These are phyloP conservation scores for Hypocryptadius cinnamomeus DNA, from an alignment of 2,113 vertebrate genomes.

Conservation along the genomic window DNA sequence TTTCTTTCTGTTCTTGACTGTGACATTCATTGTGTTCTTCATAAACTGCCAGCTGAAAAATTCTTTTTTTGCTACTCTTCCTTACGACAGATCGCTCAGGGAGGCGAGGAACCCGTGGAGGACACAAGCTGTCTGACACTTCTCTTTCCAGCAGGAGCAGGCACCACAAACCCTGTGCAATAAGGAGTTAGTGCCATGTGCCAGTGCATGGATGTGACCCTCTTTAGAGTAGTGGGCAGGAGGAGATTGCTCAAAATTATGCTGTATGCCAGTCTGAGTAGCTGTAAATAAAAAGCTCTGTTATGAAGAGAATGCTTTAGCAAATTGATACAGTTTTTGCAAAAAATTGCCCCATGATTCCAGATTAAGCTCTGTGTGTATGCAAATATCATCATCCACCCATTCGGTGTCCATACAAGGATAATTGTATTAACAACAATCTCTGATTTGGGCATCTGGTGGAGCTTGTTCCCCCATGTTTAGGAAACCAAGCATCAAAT, in stretches of 20 bases:
- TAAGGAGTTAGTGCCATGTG: not conserved
- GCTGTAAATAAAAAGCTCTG: slow-evolving; percentile 49
- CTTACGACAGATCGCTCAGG: slow-evolving; percentile 93
- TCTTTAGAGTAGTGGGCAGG: not conserved
- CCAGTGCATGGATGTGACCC: not conserved
- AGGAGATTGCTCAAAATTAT: not conserved
- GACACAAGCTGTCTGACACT: slow-evolving; percentile 72
- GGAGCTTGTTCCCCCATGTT: not conserved
- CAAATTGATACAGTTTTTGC: not conserved
- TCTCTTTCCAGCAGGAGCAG: not conserved
- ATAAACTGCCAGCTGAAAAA: slow-evolving; percentile 97
- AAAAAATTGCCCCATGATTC: not conserved
- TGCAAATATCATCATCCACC: slow-evolving; percentile 41
- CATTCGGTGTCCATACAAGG: slow-evolving; percentile 4
- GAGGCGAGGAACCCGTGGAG: slow-evolving; percentile 92
- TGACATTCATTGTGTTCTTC: slow-evolving; percentile 93
- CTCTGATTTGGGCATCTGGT: slow-evolving; percentile 20
- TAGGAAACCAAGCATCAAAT: not conserved
- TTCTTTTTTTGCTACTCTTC: slow-evolving; percentile 94
- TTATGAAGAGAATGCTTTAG: not conserved
- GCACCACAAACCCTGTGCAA: not conserved
- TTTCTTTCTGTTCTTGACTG: slow-evolving; percentile 87
- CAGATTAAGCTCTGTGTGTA: not conserved
- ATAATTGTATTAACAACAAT: not conserved
- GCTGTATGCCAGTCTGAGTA: not conserved